phyloP scores from a whole-genome alignment of 1,140 invertebrate species.

The Halesus radiatus region DNA sequence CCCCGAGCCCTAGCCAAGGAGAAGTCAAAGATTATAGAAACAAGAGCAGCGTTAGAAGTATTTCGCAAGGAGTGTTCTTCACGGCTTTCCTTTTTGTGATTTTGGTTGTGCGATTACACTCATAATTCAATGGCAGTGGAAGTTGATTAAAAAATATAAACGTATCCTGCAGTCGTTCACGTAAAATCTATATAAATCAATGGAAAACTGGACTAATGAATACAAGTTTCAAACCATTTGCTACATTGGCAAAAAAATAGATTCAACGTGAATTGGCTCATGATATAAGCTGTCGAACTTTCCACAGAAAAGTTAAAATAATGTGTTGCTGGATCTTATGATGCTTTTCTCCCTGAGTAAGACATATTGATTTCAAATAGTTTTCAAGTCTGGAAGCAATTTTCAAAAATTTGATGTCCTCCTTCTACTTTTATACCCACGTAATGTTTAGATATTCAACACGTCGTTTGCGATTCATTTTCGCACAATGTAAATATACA shows the following conservation, averaged over 20 bases:
- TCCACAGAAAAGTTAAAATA: background rate
- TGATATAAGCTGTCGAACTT: background rate
- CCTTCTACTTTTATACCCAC: background rate
- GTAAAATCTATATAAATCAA: background rate
- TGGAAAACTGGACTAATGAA: background rate
- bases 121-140: background rate
- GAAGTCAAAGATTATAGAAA: conserved; percentile 51
- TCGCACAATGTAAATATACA: conserved; percentile 7
- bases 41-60: background rate
- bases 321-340: conserved; percentile 9
- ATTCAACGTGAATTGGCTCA: background rate
- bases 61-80: background rate
- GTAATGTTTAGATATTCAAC: background rate
- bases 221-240: background rate
- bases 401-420: background rate
- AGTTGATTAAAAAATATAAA: background rate
- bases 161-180: background rate
- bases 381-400: background rate
- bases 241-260: background rate
- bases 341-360: background rate
- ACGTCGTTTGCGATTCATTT: background rate
- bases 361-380: background rate
- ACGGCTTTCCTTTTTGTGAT: background rate
- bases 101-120: conserved; percentile 7
- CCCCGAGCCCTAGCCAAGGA: conserved; percentile 60